Evolutionary conservation across 2,113 vertebrate genomes (phyloP), one percentile per base, ranked within the genome.

Genomic region (Petaurus breviceps): DNA sequence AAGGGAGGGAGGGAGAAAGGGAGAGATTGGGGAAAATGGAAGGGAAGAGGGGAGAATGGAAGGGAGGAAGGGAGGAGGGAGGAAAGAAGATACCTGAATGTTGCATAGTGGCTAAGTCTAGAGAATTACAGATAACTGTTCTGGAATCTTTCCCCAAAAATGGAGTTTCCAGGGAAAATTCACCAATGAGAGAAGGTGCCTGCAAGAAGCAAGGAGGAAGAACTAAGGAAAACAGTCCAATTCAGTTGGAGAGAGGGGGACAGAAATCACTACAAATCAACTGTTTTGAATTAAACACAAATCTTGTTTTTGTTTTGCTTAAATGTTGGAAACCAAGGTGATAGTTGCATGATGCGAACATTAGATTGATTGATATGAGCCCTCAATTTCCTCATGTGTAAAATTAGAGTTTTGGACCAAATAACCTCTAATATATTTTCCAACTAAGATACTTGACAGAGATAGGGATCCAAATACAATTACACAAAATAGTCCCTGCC

Each of bases 1-100:
- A 0, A 3, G 0, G 4, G 26, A 19, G 2, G 53, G 4, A 5
- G 11, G 24, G 4, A 51, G 31, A 22, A 46, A 89, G 9, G 31
- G 47, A n/a, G 47, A 49, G 47, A 49, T 49, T 49, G 47, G 28
- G 47, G 47, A 49, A 49, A 10, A 51, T 25, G 90, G 49, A 31
- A 1, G 28, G 52, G 49, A 61, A 28, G 11, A 91, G 37, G 14
- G 25, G 51, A n/a, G 28, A 10, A 50, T 25, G 90, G 49, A n/a
- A 1, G 28, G 55, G 49, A 68, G 57, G 3, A 91, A 43, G 14
- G 43, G 50, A 54, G 57, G 51, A 6, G 7, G 4, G n/a, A n/a
- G 19, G 28, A 6, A 49, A 22, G 25, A 51, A 90, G 22, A 12
- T 16, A 49, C 37, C 55, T 92, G 46, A 26, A 37, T n/a, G 0